Conservation (phyloP, 2,113 vertebrate genomes). For the Struthidea cinerea region DNA sequence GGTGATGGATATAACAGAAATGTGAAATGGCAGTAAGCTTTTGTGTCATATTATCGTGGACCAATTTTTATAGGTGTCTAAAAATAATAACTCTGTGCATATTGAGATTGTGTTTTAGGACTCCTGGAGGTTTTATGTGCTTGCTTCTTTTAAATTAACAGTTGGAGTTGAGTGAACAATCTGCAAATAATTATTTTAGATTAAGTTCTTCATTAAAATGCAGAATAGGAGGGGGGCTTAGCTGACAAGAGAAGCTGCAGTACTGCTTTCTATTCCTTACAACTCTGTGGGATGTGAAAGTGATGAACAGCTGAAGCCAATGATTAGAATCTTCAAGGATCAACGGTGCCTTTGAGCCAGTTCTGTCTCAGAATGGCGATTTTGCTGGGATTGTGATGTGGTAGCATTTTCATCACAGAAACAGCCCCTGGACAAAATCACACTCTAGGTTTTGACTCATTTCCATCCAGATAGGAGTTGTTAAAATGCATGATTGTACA, state of each 20-base stretch:
- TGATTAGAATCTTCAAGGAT: neutral
- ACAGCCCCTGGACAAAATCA: neutral
- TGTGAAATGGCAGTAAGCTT: neutral
- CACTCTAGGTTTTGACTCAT: neutral
- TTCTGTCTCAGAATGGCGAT: neutral
- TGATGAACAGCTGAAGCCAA: neutral
- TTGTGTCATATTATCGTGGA: neutral
- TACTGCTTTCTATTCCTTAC: neutral
- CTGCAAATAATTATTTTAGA: slow-evolving; percentile 31
- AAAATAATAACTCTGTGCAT: neutral
- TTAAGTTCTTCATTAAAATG: slow-evolving; percentile 43
- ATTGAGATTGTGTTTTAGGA: neutral
- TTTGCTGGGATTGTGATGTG: neutral
- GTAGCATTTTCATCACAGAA: neutral
- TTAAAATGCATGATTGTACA: neutral
- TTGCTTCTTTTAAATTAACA: slow-evolving; percentile 41
- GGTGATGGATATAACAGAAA: neutral
- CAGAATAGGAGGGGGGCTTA: neutral
- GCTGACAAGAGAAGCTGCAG: neutral
- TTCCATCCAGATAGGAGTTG: neutral
- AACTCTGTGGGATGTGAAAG: slow-evolving; percentile 10
- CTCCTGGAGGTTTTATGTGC: slow-evolving; percentile 9
- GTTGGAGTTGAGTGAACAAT: slow-evolving; percentile 26
- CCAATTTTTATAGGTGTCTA: neutral
- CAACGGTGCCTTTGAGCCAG: neutral